Evolutionary conservation across 2,797 vertebrate species (phyloP), one percentile per base, ranked within the genome.

Genomic region (Sebastes paucispinis): DNA sequence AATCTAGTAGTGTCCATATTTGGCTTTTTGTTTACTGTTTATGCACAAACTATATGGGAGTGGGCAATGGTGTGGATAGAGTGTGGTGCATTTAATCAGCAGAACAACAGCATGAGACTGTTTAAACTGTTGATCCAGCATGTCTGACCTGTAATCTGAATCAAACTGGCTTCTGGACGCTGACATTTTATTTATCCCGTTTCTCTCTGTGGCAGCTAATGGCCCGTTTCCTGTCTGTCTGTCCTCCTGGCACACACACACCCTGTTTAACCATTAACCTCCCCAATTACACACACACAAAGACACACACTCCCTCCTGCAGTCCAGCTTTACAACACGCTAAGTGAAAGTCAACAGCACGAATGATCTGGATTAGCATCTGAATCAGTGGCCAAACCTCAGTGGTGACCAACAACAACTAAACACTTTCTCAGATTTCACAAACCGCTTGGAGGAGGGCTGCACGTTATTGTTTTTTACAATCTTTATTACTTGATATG

Each of bases 241-340:
- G 77, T 54, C 81, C 70, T 75, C 52, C 70, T 70, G 62, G 34
- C 81, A 57, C 3, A 3, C 60, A 57, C 68, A 79, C 90, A 73
- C 85, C 67, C 83, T 62, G 84, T 87, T 88, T 89, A 91, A 91
- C 84, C 80, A 91, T 90, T 91, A 91, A 89, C 79, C 78, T 72
- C 13, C 68, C 31, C 68, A 27, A 18, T 72, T 55, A 65, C 84
- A 73, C 83, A 63, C 73, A 60, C 59, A 47, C 73, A 39, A 2
- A 39, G 59, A 47, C 73, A 60, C 73, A 82, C 77, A 65, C 60
- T 9, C 29, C 7, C 59, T 52, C 32, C 47, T 66, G 12, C 68
- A 52, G 72, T 11, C 75, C 64, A 60, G 20, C 73, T 82, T 81
- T 75, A 68, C 20, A 29, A 9, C 73, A 29, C 4, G 0, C 67